Evolutionary conservation across 2,113 vertebrate species (phyloP).

Genomic region (Catharus fuscescens): DNA sequence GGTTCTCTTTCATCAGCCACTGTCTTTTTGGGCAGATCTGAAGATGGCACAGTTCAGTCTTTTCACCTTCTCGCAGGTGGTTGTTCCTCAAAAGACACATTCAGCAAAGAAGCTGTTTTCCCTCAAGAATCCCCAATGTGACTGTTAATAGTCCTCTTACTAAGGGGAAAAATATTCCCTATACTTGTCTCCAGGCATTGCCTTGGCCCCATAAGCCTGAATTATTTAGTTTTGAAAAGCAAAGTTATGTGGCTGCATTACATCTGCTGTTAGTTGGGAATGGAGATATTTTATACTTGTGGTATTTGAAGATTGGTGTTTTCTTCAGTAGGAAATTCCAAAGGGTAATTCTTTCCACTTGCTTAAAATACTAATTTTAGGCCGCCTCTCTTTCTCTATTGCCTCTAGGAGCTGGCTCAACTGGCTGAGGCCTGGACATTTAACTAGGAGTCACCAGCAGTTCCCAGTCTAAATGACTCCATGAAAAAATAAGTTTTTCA

Average conservation of each 20-base stretch:
- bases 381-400: background rate
- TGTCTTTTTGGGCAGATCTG: background rate
- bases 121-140: background rate
- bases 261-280: background rate
- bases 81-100: background rate
- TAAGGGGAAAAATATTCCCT: background rate
- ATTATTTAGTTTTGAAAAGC: background rate
- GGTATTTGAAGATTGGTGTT: background rate
- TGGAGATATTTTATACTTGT: background rate
- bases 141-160: background rate
- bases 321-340: background rate
- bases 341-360: background rate
- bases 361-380: background rate
- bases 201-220: background rate
- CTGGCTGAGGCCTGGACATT: background rate
- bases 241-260: background rate
- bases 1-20: background rate
- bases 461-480: background rate
- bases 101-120: background rate
- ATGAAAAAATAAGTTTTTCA: background rate
- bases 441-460: background rate
- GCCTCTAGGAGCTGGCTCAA: background rate
- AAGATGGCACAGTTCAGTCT: background rate
- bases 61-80: background rate
- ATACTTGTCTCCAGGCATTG: background rate